These are phyloP conservation scores for Acinonyx jubatus DNA, from an alignment of 2,113 vertebrate species.

Conservation along the genomic window DNA sequence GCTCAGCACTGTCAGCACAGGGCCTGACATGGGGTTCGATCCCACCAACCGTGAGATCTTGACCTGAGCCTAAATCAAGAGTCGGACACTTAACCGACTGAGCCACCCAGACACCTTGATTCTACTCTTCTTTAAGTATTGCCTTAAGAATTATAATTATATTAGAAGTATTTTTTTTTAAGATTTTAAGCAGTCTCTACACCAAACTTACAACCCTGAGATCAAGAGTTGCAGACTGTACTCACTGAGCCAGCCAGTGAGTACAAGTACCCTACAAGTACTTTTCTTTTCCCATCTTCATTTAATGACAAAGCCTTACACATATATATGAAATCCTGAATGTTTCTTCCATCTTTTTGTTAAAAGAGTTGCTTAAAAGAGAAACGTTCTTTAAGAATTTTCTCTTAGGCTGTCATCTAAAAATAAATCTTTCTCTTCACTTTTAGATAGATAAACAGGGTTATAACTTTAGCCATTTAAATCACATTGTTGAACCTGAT, in stretches of 20 bases:
- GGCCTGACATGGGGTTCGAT: no score
- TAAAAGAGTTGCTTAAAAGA: conserved; percentile 6
- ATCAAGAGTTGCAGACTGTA: no score
- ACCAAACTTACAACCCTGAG: no score
- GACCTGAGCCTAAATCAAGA: no score
- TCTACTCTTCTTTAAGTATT: not conserved
- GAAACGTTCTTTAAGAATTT: conserved; percentile 33
- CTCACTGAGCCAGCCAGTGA: no score
- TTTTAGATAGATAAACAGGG: conserved; percentile 37
- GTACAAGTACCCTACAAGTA: not conserved
- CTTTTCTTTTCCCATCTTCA: conserved; percentile 34
- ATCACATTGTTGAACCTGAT: not conserved
- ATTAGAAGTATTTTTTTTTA: not conserved
- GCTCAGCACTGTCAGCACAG: no score
- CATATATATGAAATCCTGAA: not conserved
- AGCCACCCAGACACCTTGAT: no score
- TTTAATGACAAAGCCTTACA: not conserved
- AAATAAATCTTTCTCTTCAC: not conserved
- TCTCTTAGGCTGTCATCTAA: not conserved
- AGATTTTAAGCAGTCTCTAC: no score
- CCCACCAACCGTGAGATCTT: no score
- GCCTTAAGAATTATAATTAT: not conserved
- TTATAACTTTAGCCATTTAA: conserved; percentile 47
- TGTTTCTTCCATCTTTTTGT: conserved; percentile 38
- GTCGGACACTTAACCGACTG: no score